Percentiles rank a stretch among this genome's conserved stretches.
Evolutionary conservation across 1,140 invertebrate species (phyloP).

Genomic region (Ridgeia piscesae): DNA sequence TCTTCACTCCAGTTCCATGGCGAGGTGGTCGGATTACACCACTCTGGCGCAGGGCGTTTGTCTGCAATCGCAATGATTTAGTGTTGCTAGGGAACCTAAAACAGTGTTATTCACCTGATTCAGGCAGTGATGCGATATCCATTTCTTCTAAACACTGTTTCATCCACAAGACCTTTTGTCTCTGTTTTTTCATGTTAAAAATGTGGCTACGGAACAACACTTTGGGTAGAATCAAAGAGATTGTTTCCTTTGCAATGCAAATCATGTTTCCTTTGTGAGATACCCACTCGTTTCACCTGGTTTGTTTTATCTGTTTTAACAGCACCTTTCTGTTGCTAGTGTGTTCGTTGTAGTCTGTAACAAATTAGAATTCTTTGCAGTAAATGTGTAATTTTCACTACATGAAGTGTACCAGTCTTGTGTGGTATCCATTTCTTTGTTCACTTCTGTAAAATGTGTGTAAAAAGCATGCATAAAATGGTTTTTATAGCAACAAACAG

Average conservation of each 20-base stretch:
- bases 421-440: not conserved
- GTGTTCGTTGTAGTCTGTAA: not conserved
- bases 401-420: not conserved
- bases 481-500: not conserved
- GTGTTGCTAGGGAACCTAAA: not conserved
- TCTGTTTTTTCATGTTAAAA: not conserved
- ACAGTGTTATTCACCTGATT: not conserved
- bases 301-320: not conserved
- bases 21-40: not conserved
- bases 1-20: not conserved
- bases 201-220: not conserved
- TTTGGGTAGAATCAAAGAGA: not conserved
- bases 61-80: not conserved
- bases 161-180: not conserved
- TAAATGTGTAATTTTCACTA: not conserved
- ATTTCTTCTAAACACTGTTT: not conserved
- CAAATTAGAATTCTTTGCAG: not conserved
- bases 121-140: not conserved
- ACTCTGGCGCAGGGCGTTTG: not conserved
- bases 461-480: not conserved
- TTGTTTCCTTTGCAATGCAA: not conserved
- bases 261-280: not conserved
- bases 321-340: not conserved
- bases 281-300: not conserved
- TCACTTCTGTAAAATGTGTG: not conserved